Base-by-base conservation (phyloP, 1,140 invertebrate genomes). In the Paralvinella palmiformis region DNA sequence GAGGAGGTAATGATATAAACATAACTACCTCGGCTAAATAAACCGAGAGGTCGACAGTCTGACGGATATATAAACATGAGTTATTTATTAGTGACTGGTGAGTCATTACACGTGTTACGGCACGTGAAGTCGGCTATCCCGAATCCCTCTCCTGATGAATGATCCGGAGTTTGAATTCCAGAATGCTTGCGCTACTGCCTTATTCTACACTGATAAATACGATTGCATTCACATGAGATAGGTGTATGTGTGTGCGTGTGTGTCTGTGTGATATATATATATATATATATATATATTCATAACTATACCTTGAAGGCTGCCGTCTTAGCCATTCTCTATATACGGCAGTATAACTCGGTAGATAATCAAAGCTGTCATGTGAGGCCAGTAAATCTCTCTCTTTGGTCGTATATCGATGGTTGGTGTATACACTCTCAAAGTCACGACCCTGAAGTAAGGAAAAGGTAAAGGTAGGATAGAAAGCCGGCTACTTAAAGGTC, bases 361-460 rank as follows among this genome's bases (percentile, higher is more conserved):
- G 66, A 53, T 72, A 72, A 62, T 72, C 71, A 10, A 71, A 66
- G 35, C 68, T 69, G 29, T 71, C 68, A 59, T 71, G 69, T 27
- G 53, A 36, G 15, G 56, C 44, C 32, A 72, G 65, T 17, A 71
- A 58, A 48, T 72, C 67, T n/a, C 69, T 61, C 64, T 72, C 71
- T 41, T 59, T 41, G 29, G 64, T 62, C 22, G 71, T 71, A 48
- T 72, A 72, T 17, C 66, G 64, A 63, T 72, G 71, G 55, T 72
- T 72, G 4, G 71, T 69, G 41, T 66, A 65, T 24, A 71, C 69
- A 32, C 64, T 66, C 20, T 48, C 64, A 36, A 66, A 66, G 29
- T 62, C 64, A 24, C 64, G 64, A 45, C 64, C 64, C 64, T 66
- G 59, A 20, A 37, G 41, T 15, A 52, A 29, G 31, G 6, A n/a